Evolutionary conservation across 1,140 invertebrate genomes (phyloP), one percentile per base, ranked within the genome.

Genomic region (Brachionus manjavacas): DNA sequence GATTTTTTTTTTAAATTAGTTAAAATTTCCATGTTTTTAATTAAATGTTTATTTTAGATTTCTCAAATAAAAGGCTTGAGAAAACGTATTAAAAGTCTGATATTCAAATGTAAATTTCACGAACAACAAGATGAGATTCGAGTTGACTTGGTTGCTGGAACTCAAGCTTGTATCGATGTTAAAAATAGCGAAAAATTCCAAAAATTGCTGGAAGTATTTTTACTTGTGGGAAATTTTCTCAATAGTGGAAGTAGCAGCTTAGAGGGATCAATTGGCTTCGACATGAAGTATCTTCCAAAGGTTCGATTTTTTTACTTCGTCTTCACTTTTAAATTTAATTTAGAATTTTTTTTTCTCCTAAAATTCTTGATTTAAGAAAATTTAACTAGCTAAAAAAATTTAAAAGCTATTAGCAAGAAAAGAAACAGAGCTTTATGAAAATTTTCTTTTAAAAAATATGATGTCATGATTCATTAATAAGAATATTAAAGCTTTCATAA

Each of bases 201-300:
- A 0, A 94, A 93, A 87, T 93, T 99, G 16, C 89, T 99, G 4
- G 94, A 98, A 88, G 89, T 98, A 0, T 93, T 99, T 84, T 91
- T 99, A 0, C 88, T 97, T 9, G 90, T 98, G 31, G 96, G 96
- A 16, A 99, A 98, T 90, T 96, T 95, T 86, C 95, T 98, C 93
- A 98, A 98, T 88, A 93, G 94, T 3, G 96, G 96, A 0, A 96
- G 95, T 0, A 94, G 93, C 86, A 97, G 97, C 88, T 96, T 93
- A 8, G 94, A 95, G 86, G 60, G 60, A n/a, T 95, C 96, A 2
- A 94, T 95, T 87, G 97, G 95, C 4, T 99, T 98, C 90, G 96
- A 99, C 89, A 96, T 99, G 83, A 96, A 93, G 88, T 98, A 95
- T 88, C 91, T 99, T 2, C 94, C 95, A 0, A 98, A 98, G 91